These are phyloP conservation scores for Balanococcus diminutus DNA, from an alignment of 2,888 invertebrate genomes.

Conservation along the genomic window DNA sequence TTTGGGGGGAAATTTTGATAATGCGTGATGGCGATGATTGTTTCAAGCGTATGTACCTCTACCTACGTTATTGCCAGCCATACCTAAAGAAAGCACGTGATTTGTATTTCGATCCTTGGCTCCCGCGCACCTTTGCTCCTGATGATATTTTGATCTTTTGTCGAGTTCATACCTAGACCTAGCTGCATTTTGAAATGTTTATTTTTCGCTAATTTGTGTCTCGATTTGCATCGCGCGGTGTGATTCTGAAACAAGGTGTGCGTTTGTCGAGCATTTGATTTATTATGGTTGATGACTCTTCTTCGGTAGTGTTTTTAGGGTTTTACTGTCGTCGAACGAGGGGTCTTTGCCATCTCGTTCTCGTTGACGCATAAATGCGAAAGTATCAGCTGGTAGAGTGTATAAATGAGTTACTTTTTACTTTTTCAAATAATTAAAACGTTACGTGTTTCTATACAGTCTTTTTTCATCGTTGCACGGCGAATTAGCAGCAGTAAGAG, in stretches of 20 bases:
- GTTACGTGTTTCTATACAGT: background rate
- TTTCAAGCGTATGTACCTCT: too few species aligned
- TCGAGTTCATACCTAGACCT: background rate
- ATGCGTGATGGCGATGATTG: background rate
- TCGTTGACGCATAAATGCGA: conserved; percentile 47
- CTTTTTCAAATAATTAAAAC: conserved; percentile 12
- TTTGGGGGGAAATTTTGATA: background rate
- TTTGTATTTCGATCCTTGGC: too few species aligned
- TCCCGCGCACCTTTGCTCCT: too few species aligned
- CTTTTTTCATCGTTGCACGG: background rate
- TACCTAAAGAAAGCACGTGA: too few species aligned
- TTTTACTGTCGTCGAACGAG: background rate
- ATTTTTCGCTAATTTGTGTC: background rate
- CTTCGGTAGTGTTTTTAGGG: background rate
- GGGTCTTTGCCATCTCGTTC: background rate
- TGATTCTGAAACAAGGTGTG: background rate
- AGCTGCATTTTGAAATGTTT: background rate
- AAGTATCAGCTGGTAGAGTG: conserved; percentile 42
- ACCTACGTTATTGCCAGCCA: too few species aligned
- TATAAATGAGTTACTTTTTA: conserved; percentile 24
- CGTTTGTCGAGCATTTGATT: background rate
- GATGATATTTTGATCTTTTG: too few species aligned
- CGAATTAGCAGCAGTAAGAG: background rate
- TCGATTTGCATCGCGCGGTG: background rate
- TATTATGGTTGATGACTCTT: conserved; percentile 24